Evolutionary conservation across 2,797 vertebrate genomes (phyloP).

Genomic region (Oceanodroma leucorhoa): DNA sequence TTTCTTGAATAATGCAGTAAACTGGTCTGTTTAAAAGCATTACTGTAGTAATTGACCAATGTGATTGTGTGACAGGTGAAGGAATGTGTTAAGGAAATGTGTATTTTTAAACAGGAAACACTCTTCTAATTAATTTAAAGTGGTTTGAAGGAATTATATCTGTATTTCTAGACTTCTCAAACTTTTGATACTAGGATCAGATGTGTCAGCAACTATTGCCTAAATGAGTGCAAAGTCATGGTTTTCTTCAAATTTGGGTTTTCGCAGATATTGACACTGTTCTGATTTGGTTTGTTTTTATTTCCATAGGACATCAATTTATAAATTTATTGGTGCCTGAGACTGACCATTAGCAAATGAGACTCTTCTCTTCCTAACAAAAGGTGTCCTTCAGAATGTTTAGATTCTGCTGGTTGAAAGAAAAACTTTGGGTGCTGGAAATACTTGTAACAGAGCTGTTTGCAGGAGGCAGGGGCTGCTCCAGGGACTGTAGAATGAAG

Average conservation of each 20-base stretch:
- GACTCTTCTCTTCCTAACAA: background rate
- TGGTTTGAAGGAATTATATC: background rate
- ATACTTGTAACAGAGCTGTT: background rate
- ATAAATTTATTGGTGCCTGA: background rate
- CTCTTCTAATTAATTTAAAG: background rate
- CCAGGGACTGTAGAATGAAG: background rate
- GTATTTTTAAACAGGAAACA: background rate
- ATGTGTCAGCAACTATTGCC: background rate
- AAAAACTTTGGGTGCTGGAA: background rate
- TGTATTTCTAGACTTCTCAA: background rate
- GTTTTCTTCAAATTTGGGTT: background rate
- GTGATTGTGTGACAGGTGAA: background rate
- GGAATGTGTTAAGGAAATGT: background rate
- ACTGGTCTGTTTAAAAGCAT: background rate
- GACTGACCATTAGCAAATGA: background rate
- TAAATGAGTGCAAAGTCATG: background rate
- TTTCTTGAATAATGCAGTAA: background rate
- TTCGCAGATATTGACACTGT: background rate
- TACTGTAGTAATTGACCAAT: background rate
- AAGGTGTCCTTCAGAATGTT: background rate
- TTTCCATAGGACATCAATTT: background rate
- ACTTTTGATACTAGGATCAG: background rate
- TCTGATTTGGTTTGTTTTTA: background rate
- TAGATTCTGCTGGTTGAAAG: background rate
- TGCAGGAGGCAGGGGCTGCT: background rate